Percentiles rank a stretch among this genome's conserved stretches.
Conservation (phyloP, 2,113 vertebrate genomes). For the Sapayoa aenigma region DNA sequence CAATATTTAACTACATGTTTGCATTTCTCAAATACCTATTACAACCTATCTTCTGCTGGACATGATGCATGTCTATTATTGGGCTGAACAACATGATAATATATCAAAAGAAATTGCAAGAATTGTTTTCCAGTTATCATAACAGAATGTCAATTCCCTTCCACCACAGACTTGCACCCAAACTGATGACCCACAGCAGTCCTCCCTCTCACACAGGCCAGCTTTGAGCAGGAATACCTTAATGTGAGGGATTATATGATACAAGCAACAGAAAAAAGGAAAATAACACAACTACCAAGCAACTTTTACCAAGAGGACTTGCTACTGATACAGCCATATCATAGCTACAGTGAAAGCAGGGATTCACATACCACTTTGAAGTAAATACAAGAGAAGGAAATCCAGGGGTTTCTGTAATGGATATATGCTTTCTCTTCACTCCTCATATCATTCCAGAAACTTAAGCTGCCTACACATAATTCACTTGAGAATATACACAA, state of each 20-base stretch:
- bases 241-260: neutral
- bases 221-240: neutral
- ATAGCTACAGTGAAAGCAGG: neutral
- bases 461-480: neutral
- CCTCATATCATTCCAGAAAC: neutral
- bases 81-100: neutral
- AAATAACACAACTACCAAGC: neutral
- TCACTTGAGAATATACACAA: neutral
- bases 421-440: neutral
- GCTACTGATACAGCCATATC: neutral
- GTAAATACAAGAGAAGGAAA: neutral
- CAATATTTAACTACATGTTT: neutral
- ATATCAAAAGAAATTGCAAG: neutral
- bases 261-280: neutral
- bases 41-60: neutral
- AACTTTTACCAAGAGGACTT: neutral
- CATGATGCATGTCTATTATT: neutral
- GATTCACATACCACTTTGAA: neutral
- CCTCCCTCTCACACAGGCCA: neutral
- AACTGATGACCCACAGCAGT: neutral
- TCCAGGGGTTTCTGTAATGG: neutral
- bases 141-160: neutral
- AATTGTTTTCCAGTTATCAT: neutral
- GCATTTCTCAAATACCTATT: neutral
- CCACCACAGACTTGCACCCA: neutral